Conservation (phyloP, 2,113 vertebrate genomes). For the Tonatia bakeri region DNA sequence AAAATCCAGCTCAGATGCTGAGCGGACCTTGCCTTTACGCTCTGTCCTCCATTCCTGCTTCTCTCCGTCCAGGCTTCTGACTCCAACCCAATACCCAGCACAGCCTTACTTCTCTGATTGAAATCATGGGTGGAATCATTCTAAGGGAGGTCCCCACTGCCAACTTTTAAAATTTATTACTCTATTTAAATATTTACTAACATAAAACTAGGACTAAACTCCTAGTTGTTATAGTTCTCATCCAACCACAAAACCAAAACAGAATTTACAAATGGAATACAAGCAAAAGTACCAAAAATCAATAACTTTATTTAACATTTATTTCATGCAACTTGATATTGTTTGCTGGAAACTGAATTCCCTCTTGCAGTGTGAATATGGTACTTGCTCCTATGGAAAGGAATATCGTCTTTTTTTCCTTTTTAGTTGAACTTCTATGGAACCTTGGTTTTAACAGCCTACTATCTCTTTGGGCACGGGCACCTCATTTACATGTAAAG, state of each 20-base stretch:
- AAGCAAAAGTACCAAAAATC: neutral
- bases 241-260: neutral
- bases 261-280: neutral
- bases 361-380: neutral
- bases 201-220: neutral
- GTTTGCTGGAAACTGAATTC: slow-evolving; percentile 8
- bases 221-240: neutral
- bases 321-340: neutral
- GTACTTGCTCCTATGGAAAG: neutral
- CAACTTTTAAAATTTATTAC: neutral
- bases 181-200: neutral
- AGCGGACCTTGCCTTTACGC: neutral
- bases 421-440: neutral
- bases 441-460: neutral
- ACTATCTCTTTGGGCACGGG: neutral
- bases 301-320: neutral
- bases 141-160: neutral
- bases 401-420: neutral
- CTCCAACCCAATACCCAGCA: neutral
- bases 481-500: neutral
- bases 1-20: neutral
- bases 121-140: neutral
- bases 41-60: neutral
- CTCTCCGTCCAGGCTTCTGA: neutral
- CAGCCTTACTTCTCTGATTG: neutral